Conservation (phyloP, 2,113 vertebrate genomes). For the Acrocephalus kingi region DNA sequence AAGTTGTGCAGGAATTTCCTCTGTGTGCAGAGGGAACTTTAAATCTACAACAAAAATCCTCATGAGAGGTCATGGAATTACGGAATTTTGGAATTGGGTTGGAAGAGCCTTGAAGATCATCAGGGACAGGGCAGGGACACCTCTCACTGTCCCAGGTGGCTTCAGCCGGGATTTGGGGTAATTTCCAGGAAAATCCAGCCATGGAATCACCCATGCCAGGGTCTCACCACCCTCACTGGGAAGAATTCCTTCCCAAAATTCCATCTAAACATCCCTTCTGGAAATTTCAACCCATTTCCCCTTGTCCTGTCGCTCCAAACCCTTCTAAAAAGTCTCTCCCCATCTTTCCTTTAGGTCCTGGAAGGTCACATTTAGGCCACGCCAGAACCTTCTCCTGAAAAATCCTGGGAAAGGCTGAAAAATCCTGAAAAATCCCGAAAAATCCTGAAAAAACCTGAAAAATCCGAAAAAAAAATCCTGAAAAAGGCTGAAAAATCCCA, state of each 20-base stretch:
- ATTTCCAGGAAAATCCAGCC: no score
- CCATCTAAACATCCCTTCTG: neutral
- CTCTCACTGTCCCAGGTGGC: no score
- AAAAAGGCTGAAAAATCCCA: no score
- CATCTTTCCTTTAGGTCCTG: neutral
- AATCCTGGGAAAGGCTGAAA: no score
- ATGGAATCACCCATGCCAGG: neutral
- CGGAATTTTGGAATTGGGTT: no score
- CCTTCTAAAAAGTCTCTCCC: neutral
- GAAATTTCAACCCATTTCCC: rapidly evolving
- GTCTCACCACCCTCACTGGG: no score
- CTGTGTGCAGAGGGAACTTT: neutral
- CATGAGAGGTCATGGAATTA: neutral
- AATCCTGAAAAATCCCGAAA: no score
- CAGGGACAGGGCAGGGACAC: neutral
- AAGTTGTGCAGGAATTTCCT: neutral
- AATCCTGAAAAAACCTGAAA: no score
- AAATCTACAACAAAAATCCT: neutral
- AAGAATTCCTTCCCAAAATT: neutral
- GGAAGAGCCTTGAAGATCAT: no score
- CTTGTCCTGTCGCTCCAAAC: neutral
- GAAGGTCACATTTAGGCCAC: no score
- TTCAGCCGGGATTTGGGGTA: no score
- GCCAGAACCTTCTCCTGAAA: neutral
- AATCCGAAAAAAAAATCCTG: no score